These are phyloP conservation scores for Artibeus lituratus DNA, from an alignment of 2,797 vertebrate species.

Conservation along the genomic window DNA sequence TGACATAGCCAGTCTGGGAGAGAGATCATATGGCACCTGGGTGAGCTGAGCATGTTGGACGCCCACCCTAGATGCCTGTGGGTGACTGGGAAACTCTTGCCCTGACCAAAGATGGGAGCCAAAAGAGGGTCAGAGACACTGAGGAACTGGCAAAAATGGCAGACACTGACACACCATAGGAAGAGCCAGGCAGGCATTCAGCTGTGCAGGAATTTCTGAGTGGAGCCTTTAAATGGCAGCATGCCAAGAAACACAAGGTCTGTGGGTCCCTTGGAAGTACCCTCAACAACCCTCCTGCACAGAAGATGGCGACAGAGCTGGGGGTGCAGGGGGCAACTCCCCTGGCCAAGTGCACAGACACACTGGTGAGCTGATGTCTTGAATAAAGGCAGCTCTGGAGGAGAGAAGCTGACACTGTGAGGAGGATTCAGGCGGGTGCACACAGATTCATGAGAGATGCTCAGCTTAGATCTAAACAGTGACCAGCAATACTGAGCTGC, in stretches of 20 bases:
- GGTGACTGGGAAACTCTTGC: background rate
- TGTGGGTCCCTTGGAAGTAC: background rate
- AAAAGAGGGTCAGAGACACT: background rate
- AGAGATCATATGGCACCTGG: background rate
- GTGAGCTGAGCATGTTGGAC: no score
- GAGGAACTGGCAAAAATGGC: background rate
- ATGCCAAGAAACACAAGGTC: background rate
- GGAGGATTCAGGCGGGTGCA: background rate
- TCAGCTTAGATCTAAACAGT: no score
- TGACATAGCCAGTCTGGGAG: background rate
- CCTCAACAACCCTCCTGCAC: background rate
- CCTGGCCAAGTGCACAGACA: background rate
- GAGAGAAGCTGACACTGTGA: background rate
- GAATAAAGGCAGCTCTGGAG: background rate
- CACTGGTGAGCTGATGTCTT: background rate
- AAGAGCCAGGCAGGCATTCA: background rate
- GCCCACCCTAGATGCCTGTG: no score
- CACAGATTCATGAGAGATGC: background rate
- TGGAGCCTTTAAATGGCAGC: background rate
- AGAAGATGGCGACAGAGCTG: background rate
- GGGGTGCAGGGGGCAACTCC: no score
- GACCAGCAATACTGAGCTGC: background rate
- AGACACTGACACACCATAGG: background rate
- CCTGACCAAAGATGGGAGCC: background rate
- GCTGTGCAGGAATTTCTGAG: background rate